These are phyloP conservation scores for Cepphus grylle DNA, from an alignment of 2,113 vertebrate genomes.

Conservation along the genomic window DNA sequence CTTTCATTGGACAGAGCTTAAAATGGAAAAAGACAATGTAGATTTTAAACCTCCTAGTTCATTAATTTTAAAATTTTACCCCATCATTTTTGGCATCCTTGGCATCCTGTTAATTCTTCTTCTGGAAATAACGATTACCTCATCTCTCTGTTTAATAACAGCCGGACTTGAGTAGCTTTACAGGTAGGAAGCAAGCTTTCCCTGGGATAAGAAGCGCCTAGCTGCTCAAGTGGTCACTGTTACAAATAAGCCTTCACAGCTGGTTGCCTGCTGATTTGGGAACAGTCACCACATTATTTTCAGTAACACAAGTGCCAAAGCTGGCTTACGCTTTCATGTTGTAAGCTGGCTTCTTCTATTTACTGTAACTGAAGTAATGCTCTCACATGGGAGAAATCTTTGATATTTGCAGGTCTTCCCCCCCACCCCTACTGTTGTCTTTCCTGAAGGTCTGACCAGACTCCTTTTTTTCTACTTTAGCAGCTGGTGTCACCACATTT, in stretches of 20 bases:
- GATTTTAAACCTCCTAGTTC: not conserved
- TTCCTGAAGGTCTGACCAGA: not conserved
- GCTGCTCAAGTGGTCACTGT: not conserved
- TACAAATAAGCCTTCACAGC: not conserved
- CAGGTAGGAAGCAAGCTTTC: not conserved
- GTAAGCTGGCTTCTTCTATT: not conserved
- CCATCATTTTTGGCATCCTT: not conserved
- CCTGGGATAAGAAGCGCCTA: not conserved
- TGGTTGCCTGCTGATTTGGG: not conserved
- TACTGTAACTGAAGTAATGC: not conserved
- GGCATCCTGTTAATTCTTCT: not conserved
- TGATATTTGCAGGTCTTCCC: not conserved
- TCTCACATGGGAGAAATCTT: not conserved
- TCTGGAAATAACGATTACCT: conserved; percentile 17
- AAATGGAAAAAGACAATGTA: not conserved
- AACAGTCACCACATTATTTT: not conserved
- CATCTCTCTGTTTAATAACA: not conserved
- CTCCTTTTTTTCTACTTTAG: not conserved
- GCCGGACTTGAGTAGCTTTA: not conserved
- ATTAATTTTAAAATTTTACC: not conserved
- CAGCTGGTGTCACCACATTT: not conserved
- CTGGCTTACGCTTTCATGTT: not conserved
- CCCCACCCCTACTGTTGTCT: not conserved
- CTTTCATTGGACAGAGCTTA: not conserved
- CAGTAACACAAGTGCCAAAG: conserved; percentile 17